Conservation (phyloP, 2,797 vertebrate genomes). For the Neostethus bicornis region DNA sequence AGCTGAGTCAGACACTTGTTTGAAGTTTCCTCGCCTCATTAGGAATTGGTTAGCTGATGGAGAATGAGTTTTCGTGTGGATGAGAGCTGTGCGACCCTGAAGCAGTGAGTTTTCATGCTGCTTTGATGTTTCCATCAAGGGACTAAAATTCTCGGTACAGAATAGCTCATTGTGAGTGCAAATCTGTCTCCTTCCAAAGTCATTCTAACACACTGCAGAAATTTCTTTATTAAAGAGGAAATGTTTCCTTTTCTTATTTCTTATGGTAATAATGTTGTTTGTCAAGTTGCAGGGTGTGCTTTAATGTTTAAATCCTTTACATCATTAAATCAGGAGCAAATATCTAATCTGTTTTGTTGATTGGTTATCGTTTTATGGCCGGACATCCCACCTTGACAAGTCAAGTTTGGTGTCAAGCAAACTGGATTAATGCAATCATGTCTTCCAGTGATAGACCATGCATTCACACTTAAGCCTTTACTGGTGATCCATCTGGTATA, state of each 20-base stretch:
- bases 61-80: constrained; percentile 19
- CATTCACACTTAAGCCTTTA: no score
- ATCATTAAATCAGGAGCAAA: not conserved
- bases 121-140: constrained; percentile 48
- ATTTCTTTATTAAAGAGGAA: not conserved
- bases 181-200: constrained; percentile 4
- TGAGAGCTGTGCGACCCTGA: constrained; percentile 22
- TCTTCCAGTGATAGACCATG: no score
- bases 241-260: no score
- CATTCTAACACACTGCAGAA: not conserved
- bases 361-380: not conserved
- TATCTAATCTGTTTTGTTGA: not conserved
- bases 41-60: constrained; percentile 37
- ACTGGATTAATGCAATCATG: constrained; percentile 1
- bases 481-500: no score
- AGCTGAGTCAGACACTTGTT: constrained; percentile 45
- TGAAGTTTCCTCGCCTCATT: constrained; percentile 59
- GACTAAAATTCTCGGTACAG: constrained; percentile 24
- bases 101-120: constrained; percentile 15
- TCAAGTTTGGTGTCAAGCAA: not conserved
- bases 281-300: not conserved
- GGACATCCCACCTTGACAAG: constrained; percentile 6
- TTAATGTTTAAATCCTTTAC: not conserved
- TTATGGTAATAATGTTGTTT: not conserved
- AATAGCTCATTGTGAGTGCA: constrained; percentile 13